Base-by-base conservation (phyloP, 2,797 vertebrate species). In the Helarctos malayanus region DNA sequence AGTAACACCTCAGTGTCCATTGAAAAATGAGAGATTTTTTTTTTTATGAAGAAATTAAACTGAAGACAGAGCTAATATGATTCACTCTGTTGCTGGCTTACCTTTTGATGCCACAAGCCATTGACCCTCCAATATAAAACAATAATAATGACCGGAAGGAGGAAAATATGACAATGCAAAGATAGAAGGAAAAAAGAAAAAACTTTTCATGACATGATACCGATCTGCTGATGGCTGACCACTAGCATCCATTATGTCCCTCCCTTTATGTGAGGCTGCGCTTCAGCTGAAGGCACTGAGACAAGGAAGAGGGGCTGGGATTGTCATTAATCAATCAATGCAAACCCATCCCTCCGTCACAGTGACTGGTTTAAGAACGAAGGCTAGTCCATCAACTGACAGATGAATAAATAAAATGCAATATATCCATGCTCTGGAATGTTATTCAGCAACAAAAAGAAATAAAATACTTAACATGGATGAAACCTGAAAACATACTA, bases 1-100 rank as follows among this genome's bases (percentile, higher is more conserved):
- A 97, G 89, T 93, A 98, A 97, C 83, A 94, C 95, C 92, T 97
- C 89, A 94, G 90, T 84, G 9, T 97, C 91, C 89, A 96, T 32
- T 97, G 90, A 94, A 96, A 97, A 98, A 90, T 79, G 92, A 98
- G 92, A 97, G 89, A 95, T 97, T 92, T 87, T 91, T 97, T 92
- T 87, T 91, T 94, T 83, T 65, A 95, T 59, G 32, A 98, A 98
- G 97, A 99, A 98, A 98, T 98, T 98, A 98, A 97, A 98, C 93
- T 94, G 96, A 93, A 97, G 95, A 98, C 96, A 94, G 57, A 71
- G 57, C n/a, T 97, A 91, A 94, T 97, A 94, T 10, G 89, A 97
- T 97, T 95, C 93, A 90, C n/a, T 59, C 86, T 78, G 57, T 82
- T 95, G 78, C 95, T n/a, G 88, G 84, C 93, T 93, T 92, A 92